Evolutionary conservation across 30 jellyfish, hydroid and myxozoan species (phyloP).

Genomic region (Hydractinia symbiolongicarpus): DNA sequence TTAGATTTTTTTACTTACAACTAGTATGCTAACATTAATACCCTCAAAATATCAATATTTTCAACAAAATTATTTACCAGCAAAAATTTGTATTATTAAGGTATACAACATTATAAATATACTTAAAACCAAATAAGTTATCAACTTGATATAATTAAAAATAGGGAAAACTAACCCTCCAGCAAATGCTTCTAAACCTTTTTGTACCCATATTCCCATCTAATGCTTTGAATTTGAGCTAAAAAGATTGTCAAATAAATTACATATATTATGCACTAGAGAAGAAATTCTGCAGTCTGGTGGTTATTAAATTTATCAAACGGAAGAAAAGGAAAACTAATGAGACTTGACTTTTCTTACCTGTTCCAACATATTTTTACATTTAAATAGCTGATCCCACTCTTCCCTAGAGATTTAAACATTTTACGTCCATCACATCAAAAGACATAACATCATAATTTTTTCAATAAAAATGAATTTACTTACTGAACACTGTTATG

Average conservation of each 20-base stretch:
- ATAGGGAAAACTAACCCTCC: constrained; percentile 58
- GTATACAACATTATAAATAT: not conserved
- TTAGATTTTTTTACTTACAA: no score
- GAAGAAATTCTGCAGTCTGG: not conserved
- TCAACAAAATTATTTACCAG: not conserved
- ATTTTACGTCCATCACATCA: not conserved
- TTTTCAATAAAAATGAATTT: no score
- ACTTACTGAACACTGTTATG: no score
- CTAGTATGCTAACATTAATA: no score
- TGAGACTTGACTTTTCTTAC: not conserved
- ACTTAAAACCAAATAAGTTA: not conserved
- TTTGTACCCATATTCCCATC: constrained; percentile 67
- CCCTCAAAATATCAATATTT: no score
- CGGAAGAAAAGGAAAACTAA: no score
- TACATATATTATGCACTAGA: not conserved
- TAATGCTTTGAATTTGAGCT: constrained; percentile 55
- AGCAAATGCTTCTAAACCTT: constrained; percentile 66
- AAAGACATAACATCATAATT: no score
- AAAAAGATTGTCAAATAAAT: not conserved
- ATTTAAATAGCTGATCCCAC: constrained; percentile 18
- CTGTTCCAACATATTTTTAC: not conserved
- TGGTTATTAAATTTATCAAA: not conserved
- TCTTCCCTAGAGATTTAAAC: constrained; percentile 14
- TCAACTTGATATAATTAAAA: not conserved
- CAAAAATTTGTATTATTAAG: not conserved